phyloP scores from a whole-genome alignment of 2,113 vertebrate genomes.

The Ictalurus furcatus region DNA sequence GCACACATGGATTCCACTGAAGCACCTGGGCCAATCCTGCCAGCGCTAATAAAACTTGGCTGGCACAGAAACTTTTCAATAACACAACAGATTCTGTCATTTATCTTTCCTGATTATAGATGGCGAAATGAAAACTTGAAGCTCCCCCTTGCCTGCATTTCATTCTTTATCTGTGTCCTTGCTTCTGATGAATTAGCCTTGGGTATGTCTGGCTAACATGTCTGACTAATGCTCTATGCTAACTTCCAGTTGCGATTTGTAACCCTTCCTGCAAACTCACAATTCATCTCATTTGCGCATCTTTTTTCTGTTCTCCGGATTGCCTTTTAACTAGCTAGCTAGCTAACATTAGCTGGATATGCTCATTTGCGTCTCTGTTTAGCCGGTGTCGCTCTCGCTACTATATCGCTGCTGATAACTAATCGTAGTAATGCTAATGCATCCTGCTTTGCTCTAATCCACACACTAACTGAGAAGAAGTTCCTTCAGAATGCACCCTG shows the following conservation, averaged over 20 bases:
- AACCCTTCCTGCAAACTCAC: neutral
- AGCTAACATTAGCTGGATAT: neutral
- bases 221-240: neutral
- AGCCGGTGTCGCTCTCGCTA: neutral
- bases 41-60: constrained; percentile 33
- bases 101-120: constrained; percentile 30
- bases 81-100: constrained; percentile 35
- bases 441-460: neutral
- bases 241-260: neutral
- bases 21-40: constrained; percentile 39
- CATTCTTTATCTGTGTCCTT: constrained; percentile 5
- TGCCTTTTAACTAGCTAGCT: neutral
- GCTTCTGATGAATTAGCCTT: constrained; percentile 17
- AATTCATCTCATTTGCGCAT: neutral
- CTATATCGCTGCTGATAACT: neutral
- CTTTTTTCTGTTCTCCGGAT: neutral
- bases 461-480: neutral
- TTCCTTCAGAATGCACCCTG: neutral
- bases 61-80: constrained; percentile 31
- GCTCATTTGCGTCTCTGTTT: neutral
- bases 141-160: neutral
- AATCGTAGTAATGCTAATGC: neutral
- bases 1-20: constrained; percentile 25
- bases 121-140: constrained; percentile 18
- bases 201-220: neutral